These are phyloP conservation scores for Paramormyrops kingsleyae DNA, from an alignment of 2,113 vertebrate species.

Conservation along the genomic window DNA sequence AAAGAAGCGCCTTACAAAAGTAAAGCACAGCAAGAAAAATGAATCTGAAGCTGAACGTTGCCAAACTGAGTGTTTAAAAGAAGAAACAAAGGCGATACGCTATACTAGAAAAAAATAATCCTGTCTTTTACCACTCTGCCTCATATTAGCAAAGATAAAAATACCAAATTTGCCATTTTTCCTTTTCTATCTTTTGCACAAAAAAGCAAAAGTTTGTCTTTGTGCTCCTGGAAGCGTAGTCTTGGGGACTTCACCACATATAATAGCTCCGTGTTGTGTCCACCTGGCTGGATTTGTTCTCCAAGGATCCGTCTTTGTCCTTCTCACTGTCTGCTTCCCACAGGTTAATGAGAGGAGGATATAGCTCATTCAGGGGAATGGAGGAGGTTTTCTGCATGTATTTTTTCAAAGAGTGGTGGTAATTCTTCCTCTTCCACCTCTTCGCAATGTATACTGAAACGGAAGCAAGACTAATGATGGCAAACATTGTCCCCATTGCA, in stretches of 20 bases:
- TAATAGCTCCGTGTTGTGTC: conserved; percentile 98
- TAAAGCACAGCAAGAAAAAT: conserved; percentile 68
- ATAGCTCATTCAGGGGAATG: conserved; percentile 92
- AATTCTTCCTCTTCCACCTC: conserved; percentile 93
- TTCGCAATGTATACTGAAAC: conserved; percentile 77
- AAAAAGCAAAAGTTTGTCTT: conserved; percentile 78
- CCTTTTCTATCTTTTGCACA: conserved; percentile 67
- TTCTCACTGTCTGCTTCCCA: conserved; percentile 96
- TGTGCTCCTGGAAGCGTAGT: conserved; percentile 62
- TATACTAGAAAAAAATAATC: conserved; percentile 74
- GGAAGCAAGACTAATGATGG: conserved; percentile 80
- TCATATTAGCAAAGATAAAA: conserved; percentile 77
- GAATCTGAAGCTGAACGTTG: conserved; percentile 68
- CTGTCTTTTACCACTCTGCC: conserved; percentile 47
- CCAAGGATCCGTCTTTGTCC: conserved; percentile 85
- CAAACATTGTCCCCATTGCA: conserved; percentile 87
- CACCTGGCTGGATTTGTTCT: conserved; percentile 84
- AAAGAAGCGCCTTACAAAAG: conserved; percentile 50
- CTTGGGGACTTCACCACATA: conserved; percentile 86
- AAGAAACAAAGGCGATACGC: conserved; percentile 68
- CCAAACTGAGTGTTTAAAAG: conserved; percentile 62
- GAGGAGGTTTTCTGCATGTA: conserved; percentile 99
- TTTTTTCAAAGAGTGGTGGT: conserved; percentile 94
- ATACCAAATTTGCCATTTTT: conserved; percentile 56
- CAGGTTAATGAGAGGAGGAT: conserved; percentile 95